These are phyloP conservation scores for Andrena haemorrhoa DNA, from an alignment of 2,888 invertebrate species.

Conservation along the genomic window DNA sequence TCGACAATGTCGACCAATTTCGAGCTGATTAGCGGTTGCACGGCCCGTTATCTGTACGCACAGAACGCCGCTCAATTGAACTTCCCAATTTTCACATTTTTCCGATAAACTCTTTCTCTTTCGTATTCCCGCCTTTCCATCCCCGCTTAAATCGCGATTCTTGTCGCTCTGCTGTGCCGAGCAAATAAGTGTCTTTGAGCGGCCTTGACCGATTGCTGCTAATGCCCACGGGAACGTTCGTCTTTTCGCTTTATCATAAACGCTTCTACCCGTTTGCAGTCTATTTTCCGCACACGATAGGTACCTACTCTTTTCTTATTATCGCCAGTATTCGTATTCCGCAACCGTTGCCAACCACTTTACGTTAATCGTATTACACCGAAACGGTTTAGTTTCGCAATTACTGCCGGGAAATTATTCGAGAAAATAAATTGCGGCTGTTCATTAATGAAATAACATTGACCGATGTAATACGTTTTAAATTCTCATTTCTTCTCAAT, in stretches of 20 bases:
- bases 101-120: constrained; percentile 6
- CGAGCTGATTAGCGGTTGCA: constrained; percentile 44
- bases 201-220: constrained; percentile 1
- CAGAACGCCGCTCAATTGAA: background rate
- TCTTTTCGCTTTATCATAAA: background rate
- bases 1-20: constrained; percentile 43
- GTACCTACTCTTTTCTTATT: background rate
- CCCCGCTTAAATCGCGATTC: background rate
- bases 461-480: background rate
- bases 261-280: background rate
- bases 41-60: constrained; percentile 17
- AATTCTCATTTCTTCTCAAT: background rate
- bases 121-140: background rate
- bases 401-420: background rate
- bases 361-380: background rate
- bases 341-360: background rate
- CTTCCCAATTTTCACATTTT: constrained; percentile 13
- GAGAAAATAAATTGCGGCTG: background rate
- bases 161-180: background rate
- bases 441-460: background rate
- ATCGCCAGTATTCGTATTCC: no score
- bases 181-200: background rate
- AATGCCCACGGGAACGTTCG: background rate
- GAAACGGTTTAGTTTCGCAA: background rate
- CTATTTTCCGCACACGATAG: background rate